Percentiles rank a stretch among this genome's conserved stretches.
phyloP scores from a whole-genome alignment of 2,113 vertebrate genomes.

The Clinocottus analis region DNA sequence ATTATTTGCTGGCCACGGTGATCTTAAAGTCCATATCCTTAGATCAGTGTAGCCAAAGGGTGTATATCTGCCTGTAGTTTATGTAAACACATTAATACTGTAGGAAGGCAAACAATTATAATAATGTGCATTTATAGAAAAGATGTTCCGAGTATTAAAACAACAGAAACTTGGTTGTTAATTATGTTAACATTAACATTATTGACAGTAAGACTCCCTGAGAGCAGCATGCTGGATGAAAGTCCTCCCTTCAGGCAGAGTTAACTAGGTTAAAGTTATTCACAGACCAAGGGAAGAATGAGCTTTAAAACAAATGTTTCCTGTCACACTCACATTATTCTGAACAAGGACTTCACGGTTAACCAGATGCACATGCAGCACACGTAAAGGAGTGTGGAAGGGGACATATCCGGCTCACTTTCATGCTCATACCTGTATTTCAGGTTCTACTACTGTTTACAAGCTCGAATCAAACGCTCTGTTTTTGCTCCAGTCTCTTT shows the following conservation, averaged over 20 bases:
- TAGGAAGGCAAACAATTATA: background rate
- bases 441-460: background rate
- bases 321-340: background rate
- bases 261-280: background rate
- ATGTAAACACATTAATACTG: background rate
- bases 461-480: background rate
- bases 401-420: background rate
- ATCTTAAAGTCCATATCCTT: background rate
- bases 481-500: background rate
- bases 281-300: background rate
- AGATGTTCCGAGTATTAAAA: background rate
- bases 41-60: conserved; percentile 1
- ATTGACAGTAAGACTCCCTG: no score
- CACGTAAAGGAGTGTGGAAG: background rate
- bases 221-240: background rate
- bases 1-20: background rate
- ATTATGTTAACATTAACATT: background rate
- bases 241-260: background rate
- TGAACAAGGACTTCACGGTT: background rate
- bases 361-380: background rate
- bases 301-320: background rate
- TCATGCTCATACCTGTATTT: background rate
- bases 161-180: background rate
- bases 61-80: background rate
- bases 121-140: background rate